phyloP scores from a whole-genome alignment of 2,113 vertebrate species.

The Podocnemis expansa region DNA sequence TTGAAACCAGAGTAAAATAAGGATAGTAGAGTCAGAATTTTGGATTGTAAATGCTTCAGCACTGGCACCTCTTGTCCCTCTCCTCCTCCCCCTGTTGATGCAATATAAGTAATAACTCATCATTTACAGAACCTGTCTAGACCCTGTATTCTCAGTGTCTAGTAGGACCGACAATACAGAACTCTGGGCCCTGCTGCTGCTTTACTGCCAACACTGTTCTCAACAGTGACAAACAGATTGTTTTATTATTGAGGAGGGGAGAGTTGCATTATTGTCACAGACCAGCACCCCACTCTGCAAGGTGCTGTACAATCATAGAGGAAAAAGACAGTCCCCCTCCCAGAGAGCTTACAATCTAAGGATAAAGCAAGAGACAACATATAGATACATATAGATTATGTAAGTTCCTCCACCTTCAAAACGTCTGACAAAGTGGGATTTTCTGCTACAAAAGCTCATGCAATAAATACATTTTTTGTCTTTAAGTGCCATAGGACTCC shows the following conservation, averaged over 20 bases:
- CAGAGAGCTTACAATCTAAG: neutral
- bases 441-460: too few species aligned
- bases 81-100: neutral
- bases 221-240: constrained; percentile 19
- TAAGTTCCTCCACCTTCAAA: too few species aligned
- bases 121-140: constrained; percentile 58
- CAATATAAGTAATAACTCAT: neutral
- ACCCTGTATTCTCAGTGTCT: constrained; percentile 34
- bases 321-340: neutral
- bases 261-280: neutral
- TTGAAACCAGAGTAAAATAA: neutral
- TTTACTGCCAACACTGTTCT: neutral
- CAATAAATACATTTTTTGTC: too few species aligned
- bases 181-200: neutral
- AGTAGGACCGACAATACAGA: neutral
- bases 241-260: too few species aligned
- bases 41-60: neutral
- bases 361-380: neutral
- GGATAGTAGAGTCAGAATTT: neutral
- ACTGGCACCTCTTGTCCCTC: constrained; percentile 11
- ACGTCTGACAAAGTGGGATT: too few species aligned
- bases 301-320: neutral
- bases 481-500: too few species aligned
- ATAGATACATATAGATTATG: too few species aligned
- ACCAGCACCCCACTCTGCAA: neutral